Evolutionary conservation across 1,140 invertebrate species (phyloP).

Genomic region (Chlorops oryzae): DNA sequence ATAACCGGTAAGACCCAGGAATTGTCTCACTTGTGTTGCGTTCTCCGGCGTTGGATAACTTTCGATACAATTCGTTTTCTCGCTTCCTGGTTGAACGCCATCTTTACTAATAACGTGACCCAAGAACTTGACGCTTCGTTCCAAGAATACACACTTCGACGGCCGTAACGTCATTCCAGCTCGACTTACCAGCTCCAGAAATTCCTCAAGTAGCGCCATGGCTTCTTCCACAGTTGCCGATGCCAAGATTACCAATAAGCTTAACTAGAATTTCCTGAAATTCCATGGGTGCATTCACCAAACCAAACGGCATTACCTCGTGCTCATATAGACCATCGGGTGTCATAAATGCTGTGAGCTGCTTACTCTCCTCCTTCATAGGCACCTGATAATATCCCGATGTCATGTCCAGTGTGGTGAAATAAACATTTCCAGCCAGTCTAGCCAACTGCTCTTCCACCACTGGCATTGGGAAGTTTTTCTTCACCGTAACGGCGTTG

Average conservation of each 20-base stretch:
- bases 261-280: slow-evolving; percentile 34
- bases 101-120: slow-evolving; percentile 25
- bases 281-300: slow-evolving; percentile 46
- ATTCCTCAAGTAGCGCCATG: slow-evolving; percentile 16
- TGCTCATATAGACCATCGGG: slow-evolving; percentile 32
- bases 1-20: slow-evolving; percentile 38
- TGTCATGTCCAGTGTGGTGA: slow-evolving; percentile 47
- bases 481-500: slow-evolving; percentile 33
- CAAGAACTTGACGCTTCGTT: slow-evolving; percentile 2
- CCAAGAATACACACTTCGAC: slow-evolving; percentile 6
- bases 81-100: slow-evolving; percentile 28
- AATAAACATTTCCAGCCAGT: slow-evolving; percentile 39
- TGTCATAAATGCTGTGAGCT: slow-evolving; percentile 21
- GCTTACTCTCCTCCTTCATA: slow-evolving; percentile 25
- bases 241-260: slow-evolving; percentile 14
- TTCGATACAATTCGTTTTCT: slow-evolving; percentile 36
- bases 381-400: slow-evolving; percentile 49
- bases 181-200: slow-evolving; percentile 15
- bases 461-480: slow-evolving; percentile 50
- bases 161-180: slow-evolving; percentile 14
- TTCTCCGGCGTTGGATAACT: slow-evolving; percentile 31
- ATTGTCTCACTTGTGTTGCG: slow-evolving; percentile 29
- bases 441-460: slow-evolving; percentile 49
- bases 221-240: slow-evolving; percentile 19
- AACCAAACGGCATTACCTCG: slow-evolving; percentile 48